A percentile compares a stretch with the other conserved stretches of the same genome.
Conservation (phyloP, 2,113 vertebrate species). For the Gymnorhina tibicen region DNA sequence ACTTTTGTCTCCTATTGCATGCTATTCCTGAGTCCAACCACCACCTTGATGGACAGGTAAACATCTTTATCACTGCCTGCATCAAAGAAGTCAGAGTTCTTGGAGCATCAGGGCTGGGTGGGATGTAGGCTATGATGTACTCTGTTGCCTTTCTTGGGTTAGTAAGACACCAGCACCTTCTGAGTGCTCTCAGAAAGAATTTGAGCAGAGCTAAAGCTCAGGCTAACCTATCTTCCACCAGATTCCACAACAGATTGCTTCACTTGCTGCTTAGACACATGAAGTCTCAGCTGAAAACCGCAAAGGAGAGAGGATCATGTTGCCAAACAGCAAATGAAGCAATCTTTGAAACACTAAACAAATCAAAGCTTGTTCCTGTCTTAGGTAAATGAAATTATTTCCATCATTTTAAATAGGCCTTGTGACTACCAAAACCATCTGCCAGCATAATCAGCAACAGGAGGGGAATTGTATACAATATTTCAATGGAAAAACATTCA, state of each 20-base stretch:
- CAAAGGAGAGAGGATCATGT: not conserved
- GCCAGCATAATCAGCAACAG: not conserved
- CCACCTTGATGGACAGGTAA: not conserved
- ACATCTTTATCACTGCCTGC: not conserved
- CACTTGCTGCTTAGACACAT: not conserved
- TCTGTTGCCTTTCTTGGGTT: not conserved
- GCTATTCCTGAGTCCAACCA: not conserved
- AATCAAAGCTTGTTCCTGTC: not conserved
- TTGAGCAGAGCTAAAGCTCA: not conserved
- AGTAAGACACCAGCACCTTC: not conserved
- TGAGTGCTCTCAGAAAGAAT: not conserved
- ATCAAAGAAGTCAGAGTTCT: not conserved
- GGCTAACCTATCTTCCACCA: not conserved
- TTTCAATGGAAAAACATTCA: not conserved
- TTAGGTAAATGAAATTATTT: not conserved
- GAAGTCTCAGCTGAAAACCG: not conserved
- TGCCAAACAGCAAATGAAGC: not conserved
- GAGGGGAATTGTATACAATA: not conserved
- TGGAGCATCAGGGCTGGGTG: not conserved
- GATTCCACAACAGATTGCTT: not conserved
- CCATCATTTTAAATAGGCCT: not conserved
- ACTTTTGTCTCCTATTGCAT: not conserved
- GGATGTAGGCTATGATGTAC: not conserved
- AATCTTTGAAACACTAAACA: not conserved
- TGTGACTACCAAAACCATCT: not conserved